Conservation (phyloP, 1,140 invertebrate genomes). For the Pseudobourletiella spinata region DNA sequence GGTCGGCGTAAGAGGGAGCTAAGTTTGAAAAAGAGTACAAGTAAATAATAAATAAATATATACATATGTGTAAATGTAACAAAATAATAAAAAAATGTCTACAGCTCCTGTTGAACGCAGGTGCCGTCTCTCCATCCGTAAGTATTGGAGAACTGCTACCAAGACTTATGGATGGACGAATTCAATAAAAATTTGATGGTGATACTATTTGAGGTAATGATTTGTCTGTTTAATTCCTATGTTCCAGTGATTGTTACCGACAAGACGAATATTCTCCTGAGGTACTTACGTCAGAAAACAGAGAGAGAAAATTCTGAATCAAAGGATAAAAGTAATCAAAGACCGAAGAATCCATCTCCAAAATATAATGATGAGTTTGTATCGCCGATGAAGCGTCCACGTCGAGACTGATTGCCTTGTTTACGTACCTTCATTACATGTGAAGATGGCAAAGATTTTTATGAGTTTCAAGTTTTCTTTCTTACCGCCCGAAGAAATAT, state of each 20-base stretch:
- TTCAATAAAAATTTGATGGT: neutral
- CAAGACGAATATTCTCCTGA: slow-evolving; percentile 83
- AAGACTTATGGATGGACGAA: too few relatives aligned
- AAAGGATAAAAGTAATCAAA: neutral
- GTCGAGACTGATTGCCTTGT: slow-evolving; percentile 3
- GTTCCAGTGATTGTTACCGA: slow-evolving; percentile 83
- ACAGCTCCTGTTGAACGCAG: too few relatives aligned
- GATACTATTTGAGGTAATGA: neutral
- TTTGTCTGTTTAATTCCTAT: slow-evolving; percentile 39
- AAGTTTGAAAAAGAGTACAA: neutral
- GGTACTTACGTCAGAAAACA: slow-evolving; percentile 86
- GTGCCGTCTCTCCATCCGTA: too few relatives aligned
- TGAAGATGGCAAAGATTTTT: too few relatives aligned
- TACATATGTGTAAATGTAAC: too few relatives aligned
- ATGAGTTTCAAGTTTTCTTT: too few relatives aligned
- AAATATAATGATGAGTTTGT: neutral
- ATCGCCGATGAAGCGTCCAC: neutral
- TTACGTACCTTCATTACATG: too few relatives aligned
- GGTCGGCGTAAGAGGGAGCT: neutral
- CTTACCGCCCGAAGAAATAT: too few relatives aligned
- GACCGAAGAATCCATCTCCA: slow-evolving; percentile 1
- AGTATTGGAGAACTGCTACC: too few relatives aligned
- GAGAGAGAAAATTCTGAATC: slow-evolving; percentile 44
- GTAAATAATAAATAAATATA: neutral
- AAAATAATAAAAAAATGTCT: too few relatives aligned